Percentiles rank a stretch among this genome's conserved stretches.
phyloP scores from a whole-genome alignment of 2,888 invertebrate genomes.

The Rhagium mordax region DNA sequence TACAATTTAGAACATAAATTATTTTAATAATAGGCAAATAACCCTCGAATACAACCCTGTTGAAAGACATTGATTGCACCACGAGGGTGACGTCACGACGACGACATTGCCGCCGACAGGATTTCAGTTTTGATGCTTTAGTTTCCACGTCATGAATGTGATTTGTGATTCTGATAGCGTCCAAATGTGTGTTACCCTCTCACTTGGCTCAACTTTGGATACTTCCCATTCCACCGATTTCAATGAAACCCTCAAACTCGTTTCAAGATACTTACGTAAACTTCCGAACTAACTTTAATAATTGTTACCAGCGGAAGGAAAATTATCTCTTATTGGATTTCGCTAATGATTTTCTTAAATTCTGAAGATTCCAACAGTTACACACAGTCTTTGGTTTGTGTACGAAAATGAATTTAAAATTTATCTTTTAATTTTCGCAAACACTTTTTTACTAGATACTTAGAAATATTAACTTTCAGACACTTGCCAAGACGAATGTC shows the following conservation, averaged over 20 bases:
- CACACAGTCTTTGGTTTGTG: not conserved
- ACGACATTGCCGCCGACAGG: conserved; percentile 21
- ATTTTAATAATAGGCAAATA: not conserved
- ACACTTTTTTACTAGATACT: too few relatives aligned
- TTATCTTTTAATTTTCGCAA: not conserved
- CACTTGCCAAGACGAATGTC: too few relatives aligned
- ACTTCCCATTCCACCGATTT: conserved; percentile 14
- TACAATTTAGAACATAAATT: too few relatives aligned
- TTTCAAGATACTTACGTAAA: conserved; percentile 36
- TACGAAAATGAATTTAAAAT: not conserved
- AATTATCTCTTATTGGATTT: conserved; percentile 42
- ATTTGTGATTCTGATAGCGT: conserved; percentile 54
- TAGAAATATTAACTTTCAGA: too few relatives aligned
- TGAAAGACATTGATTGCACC: conserved; percentile 20
- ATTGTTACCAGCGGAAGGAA: conserved; percentile 35
- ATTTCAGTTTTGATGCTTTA: conserved; percentile 27
- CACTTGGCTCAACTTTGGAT: conserved; percentile 6
- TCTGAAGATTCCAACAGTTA: not conserved
- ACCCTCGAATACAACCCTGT: conserved; percentile 1
- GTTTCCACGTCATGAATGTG: conserved; percentile 51
- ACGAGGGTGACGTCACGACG: conserved; percentile 20
- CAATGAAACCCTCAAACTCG: conserved; percentile 33
- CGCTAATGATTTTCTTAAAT: conserved; percentile 45
- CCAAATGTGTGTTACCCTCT: conserved; percentile 44
- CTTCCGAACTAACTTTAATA: conserved; percentile 40